Conservation (phyloP, 2,888 invertebrate genomes). For the Julus scanicus region DNA sequence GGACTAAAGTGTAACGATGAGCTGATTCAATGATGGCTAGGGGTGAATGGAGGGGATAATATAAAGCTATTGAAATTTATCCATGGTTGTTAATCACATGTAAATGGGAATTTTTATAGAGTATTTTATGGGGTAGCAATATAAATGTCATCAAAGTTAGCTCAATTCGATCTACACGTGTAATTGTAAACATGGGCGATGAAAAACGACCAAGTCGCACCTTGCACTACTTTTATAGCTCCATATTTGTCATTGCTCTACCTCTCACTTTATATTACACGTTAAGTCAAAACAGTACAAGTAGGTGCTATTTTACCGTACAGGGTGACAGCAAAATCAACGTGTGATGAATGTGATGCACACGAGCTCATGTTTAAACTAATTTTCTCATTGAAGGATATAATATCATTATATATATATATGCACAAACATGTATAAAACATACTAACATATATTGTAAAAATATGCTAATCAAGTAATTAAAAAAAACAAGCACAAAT, state of each 20-base stretch:
- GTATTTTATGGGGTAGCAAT: conserved; percentile 23
- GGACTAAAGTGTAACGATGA: neutral
- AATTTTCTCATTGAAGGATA: no score
- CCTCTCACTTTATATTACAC: neutral
- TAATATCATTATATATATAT: no score
- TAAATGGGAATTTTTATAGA: conserved; percentile 36
- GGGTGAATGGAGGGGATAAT: conserved; percentile 37
- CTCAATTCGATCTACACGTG: conserved; percentile 22
- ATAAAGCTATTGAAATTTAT: conserved; percentile 23
- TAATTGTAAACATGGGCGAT: conserved; percentile 22
- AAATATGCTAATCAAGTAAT: no score
- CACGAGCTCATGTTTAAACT: no score
- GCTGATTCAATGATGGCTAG: neutral
- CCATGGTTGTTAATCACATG: conserved; percentile 38
- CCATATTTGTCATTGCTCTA: neutral
- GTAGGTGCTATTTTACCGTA: no score
- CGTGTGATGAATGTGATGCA: no score
- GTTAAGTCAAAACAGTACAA: neutral
- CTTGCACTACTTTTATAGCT: neutral
- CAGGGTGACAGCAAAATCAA: no score
- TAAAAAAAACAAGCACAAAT: no score
- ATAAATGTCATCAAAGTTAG: conserved; percentile 16
- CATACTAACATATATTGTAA: no score
- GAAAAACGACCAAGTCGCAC: neutral
- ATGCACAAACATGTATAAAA: no score